Conservation (phyloP, 1,140 invertebrate genomes). For the Tetragnatha versicolor region DNA sequence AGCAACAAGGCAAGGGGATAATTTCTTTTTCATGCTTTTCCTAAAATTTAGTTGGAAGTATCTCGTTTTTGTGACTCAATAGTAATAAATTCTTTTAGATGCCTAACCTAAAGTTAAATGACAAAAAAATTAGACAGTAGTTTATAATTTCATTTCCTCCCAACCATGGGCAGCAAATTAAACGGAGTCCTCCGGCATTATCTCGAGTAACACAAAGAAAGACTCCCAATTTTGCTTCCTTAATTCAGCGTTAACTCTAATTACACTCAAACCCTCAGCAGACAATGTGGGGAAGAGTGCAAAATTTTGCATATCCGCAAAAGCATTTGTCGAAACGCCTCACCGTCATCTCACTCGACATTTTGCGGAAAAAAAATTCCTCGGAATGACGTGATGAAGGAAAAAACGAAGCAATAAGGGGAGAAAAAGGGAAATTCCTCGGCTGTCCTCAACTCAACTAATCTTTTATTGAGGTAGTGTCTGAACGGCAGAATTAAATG, state of each 20-base stretch:
- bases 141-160: no score
- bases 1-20: no score
- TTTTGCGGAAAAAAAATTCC: background rate
- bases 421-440: background rate
- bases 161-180: no score
- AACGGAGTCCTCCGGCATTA: no score
- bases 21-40: no score
- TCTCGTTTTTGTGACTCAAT: no score
- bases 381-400: background rate
- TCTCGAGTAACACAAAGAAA: slow-evolving; percentile 6
- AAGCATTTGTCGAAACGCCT: slow-evolving; percentile 8
- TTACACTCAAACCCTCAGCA: background rate
- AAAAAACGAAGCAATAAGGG: background rate
- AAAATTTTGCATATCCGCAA: background rate
- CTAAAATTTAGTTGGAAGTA: no score
- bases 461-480: slow-evolving; percentile 17
- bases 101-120: no score
- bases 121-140: no score
- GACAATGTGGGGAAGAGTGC: background rate
- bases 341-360: background rate
- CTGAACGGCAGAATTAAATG: slow-evolving; percentile 13
- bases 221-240: slow-evolving; percentile 9
- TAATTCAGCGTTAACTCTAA: slow-evolving; percentile 1
- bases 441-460: background rate
- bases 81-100: no score